Conservation (phyloP, 1,140 invertebrate species). For the Coboldia fuscipes region DNA sequence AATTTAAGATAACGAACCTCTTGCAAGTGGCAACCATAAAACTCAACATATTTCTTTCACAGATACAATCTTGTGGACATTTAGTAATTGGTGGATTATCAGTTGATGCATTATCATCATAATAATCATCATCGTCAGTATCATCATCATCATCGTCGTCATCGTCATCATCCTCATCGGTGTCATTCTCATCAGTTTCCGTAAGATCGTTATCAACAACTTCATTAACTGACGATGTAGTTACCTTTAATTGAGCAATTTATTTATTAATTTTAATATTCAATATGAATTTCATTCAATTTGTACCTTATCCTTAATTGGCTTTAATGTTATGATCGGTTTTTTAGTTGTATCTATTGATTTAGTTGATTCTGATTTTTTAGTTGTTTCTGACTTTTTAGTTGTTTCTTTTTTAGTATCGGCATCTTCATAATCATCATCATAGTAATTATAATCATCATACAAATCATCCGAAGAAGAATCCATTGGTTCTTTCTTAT, state of each 20-base stretch:
- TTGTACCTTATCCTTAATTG: slow-evolving; percentile 12
- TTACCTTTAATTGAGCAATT: too few relatives aligned
- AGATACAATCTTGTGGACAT: slow-evolving; percentile 18
- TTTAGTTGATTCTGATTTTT: slow-evolving; percentile 3
- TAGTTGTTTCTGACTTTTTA: slow-evolving; percentile 9
- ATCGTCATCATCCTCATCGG: slow-evolving; percentile 10
- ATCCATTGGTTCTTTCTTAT: background rate
- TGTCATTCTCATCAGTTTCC: too few relatives aligned
- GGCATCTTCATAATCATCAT: slow-evolving; percentile 8
- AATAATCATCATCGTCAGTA: slow-evolving; percentile 8
- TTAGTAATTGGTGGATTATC: slow-evolving; percentile 15
- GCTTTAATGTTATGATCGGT: slow-evolving; percentile 6
- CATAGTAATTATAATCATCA: slow-evolving; percentile 8
- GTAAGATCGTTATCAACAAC: too few relatives aligned
- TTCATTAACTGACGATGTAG: background rate
- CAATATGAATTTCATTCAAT: slow-evolving; percentile 7
- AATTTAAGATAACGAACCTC: slow-evolving; percentile 5
- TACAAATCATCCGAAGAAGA: slow-evolving; percentile 8
- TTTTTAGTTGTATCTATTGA: slow-evolving; percentile 8
- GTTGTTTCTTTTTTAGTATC: slow-evolving; percentile 5
- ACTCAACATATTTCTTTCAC: slow-evolving; percentile 15
- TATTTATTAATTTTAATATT: background rate
- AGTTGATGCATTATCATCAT: slow-evolving; percentile 13
- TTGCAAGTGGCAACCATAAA: slow-evolving; percentile 20
- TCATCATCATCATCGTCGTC: slow-evolving; percentile 9